Percentiles rank a stretch among this genome's conserved stretches.
Evolutionary conservation across 2,888 invertebrate genomes (phyloP).

Genomic region (Tetragnatha montana): DNA sequence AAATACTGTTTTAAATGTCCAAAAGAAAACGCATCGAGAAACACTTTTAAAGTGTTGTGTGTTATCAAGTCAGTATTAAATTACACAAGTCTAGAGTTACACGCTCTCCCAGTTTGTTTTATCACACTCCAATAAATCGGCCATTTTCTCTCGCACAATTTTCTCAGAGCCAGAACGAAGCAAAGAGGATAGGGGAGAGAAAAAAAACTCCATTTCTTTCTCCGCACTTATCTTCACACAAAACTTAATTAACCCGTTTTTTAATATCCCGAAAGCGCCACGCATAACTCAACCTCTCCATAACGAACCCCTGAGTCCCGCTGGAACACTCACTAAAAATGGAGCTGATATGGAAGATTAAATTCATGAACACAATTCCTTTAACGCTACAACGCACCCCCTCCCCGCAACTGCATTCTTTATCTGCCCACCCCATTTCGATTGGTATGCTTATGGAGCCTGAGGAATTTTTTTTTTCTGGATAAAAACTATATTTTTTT

Average conservation of each 20-base stretch:
- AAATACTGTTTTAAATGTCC: too few relatives aligned
- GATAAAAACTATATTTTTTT: not conserved
- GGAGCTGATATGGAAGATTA: constrained; percentile 25
- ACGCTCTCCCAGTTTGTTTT: not conserved
- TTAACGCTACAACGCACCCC: constrained; percentile 21
- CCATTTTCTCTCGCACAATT: not conserved
- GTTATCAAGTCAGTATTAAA: not conserved
- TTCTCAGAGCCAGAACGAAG: not conserved
- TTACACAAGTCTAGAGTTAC: not conserved
- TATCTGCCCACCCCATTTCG: constrained; percentile 37
- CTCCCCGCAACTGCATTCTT: constrained; percentile 39
- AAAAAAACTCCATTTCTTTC: not conserved
- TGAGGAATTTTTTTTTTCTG: constrained; percentile 7
- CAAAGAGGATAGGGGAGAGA: not conserved
- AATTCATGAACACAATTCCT: constrained; percentile 49
- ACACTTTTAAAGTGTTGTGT: not conserved
- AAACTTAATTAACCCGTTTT: not conserved
- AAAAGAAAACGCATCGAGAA: too few relatives aligned
- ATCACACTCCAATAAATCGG: not conserved
- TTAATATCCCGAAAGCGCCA: not conserved
- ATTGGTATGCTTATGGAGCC: constrained; percentile 47
- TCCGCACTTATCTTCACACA: not conserved
- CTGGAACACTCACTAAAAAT: constrained; percentile 1
- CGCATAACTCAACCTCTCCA: not conserved
- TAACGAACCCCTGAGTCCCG: constrained; percentile 10